Percentiles rank a stretch among this genome's conserved stretches.
These are phyloP conservation scores for Sebastiscus tertius DNA, from an alignment of 2,797 vertebrate genomes.

Conservation along the genomic window DNA sequence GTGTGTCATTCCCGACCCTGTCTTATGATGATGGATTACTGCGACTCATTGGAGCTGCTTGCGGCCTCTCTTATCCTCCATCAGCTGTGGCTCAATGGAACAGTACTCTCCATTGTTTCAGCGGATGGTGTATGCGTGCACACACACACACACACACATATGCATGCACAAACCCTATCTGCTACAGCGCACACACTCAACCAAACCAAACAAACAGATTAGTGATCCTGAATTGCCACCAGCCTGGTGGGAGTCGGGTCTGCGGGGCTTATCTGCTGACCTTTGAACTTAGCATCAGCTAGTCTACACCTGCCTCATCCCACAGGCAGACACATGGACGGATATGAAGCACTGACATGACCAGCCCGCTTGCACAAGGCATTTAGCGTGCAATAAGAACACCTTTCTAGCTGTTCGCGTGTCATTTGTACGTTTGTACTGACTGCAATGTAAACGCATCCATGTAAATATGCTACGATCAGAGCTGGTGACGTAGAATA, in stretches of 20 bases:
- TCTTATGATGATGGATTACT: conserved; percentile 79
- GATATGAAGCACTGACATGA: background rate
- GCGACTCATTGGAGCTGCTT: conserved; percentile 61
- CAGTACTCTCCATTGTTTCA: conserved; percentile 73
- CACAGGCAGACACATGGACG: background rate
- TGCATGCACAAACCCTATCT: conserved; percentile 26
- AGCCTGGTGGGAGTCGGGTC: conserved; percentile 52
- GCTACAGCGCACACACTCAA: conserved; percentile 15
- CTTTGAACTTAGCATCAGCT: conserved; percentile 62
- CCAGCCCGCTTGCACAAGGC: background rate
- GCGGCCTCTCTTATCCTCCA: conserved; percentile 70
- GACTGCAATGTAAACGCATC: background rate
- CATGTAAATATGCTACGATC: background rate
- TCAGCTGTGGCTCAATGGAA: conserved; percentile 70
- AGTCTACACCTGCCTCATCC: conserved; percentile 38
- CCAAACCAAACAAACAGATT: conserved; percentile 73
- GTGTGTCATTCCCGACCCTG: conserved; percentile 54
- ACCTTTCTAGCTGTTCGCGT: background rate
- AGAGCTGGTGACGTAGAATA: background rate
- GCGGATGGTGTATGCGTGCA: background rate
- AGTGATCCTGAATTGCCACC: conserved; percentile 58
- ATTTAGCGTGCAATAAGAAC: background rate
- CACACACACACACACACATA: background rate
- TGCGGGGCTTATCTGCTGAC: conserved; percentile 64
- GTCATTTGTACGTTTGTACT: background rate